Evolutionary conservation across 2,113 vertebrate genomes (phyloP), one percentile per base, ranked within the genome.

Genomic region (Oxyura jamaicensis): DNA sequence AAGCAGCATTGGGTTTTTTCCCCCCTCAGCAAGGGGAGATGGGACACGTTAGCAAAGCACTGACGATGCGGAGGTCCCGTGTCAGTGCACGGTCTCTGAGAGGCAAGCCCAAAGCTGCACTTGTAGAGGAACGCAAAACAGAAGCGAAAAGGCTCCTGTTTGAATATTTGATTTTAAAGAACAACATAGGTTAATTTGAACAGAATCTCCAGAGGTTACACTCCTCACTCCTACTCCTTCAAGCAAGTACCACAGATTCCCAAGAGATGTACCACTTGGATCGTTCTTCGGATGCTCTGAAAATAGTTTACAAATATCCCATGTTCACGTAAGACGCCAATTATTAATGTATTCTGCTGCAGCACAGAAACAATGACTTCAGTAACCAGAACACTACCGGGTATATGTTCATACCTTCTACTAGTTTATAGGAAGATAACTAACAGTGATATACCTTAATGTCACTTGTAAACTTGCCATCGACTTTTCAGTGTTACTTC

Each of bases 1-100:
- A 36, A 53, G 17, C n/a, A 7, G 18, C 14, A 39, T 35, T 14
- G 18, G 5, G 0, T 0, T 31, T 84, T 68, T 26, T 33, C 8
- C 29, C 28, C 39, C 33, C 4, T 88, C 31, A 55, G 7, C 3
- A 22, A 48, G 28, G 15, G 31, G 14, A 77, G 44, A 80, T 6
- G 13, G 13, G 63, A 81, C n/a, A 67, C 3, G 31, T 1, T 21
- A 50, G 28, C 63, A 42, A 41, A 83, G 39, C 19, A 46, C 28
- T 76, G 28, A 11, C 19, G 67, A 17, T 1, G 3, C 31, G 12
- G n/a, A 85, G 18, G 44, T 44, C 26, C 35, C 11, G 10, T n/a
- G 39, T 11, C 60, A 26, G 14, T 18, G 36, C 50, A 6, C 13
- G 17, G n/a, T 8, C 44, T 28, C 10, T 2, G 15, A 65, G 42